Percentiles rank a stretch among this genome's conserved stretches.
Conservation (phyloP, 2,888 invertebrate genomes). For the Andrena dorsata region DNA sequence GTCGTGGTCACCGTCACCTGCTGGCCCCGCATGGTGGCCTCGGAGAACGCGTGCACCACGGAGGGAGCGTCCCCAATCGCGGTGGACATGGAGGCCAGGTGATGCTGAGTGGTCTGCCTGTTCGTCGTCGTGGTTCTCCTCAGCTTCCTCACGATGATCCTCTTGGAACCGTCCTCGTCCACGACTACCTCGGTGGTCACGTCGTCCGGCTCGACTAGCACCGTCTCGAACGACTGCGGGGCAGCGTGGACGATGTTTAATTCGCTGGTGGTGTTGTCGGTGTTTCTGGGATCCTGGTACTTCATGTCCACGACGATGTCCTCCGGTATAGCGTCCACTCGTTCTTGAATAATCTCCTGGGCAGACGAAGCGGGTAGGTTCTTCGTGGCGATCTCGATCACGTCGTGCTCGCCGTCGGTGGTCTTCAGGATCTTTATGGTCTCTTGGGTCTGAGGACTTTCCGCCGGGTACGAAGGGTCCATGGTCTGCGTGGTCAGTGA, state of each 20-base stretch:
- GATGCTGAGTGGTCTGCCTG: constrained; percentile 88
- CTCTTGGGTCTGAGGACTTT: constrained; percentile 76
- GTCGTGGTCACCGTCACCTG: constrained; percentile 87
- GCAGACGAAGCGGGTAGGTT: constrained; percentile 71
- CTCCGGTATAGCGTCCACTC: constrained; percentile 82
- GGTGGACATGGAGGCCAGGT: constrained; percentile 87
- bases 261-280: constrained; percentile 87
- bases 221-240: constrained; percentile 92
- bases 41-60: constrained; percentile 88
- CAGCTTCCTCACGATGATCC: constrained; percentile 91
- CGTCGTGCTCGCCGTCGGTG: constrained; percentile 81
- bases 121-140: constrained; percentile 89
- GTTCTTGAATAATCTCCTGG: constrained; percentile 63
- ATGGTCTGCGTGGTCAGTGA: constrained; percentile 71
- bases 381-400: constrained; percentile 84
- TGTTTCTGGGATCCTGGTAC: constrained; percentile 87
- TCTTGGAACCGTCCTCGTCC: constrained; percentile 92
- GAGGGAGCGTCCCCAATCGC: constrained; percentile 87
- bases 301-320: constrained; percentile 91
- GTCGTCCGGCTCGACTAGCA: constrained; percentile 93
- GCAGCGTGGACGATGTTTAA: constrained; percentile 90
- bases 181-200: constrained; percentile 92
- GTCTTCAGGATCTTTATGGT: constrained; percentile 81
- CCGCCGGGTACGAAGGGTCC: constrained; percentile 47
- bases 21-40: constrained; percentile 89